Evolutionary conservation across 2,797 vertebrate genomes (phyloP), one percentile per base, ranked within the genome.

Genomic region (Balearica regulorum): DNA sequence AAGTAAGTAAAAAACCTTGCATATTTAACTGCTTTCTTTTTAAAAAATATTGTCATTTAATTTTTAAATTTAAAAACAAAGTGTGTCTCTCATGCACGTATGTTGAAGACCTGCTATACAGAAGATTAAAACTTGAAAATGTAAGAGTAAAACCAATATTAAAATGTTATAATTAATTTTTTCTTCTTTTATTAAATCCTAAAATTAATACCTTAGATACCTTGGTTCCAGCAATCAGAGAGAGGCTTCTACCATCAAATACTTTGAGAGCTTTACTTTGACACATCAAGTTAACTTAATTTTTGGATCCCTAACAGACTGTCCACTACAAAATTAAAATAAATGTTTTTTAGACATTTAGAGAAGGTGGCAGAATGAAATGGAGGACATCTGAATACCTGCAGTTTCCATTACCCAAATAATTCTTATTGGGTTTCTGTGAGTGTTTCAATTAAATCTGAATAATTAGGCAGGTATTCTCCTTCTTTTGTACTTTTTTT

Each of bases 391-490:
- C 33, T 46, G 77, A 89, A 70, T 96, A 97, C 73, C 64, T 85
- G 29, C 49, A 88, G 28, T 91, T 94, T 96, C 94, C 78, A 39
- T 95, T 87, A 94, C 19, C 11, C 22, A 93, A 49, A 70, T 88
- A 89, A 72, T 72, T 68, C 33, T 91, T 90, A 44, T 16, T 69
- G 22, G 5, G 8, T 69, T 94, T 71, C 91, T 89, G 55, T 95
- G 95, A 90, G 31, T 80, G 48, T 65, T 95, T 96, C 81, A 96
- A 96, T 96, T 94, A 95, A 95, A 93, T 88, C 64, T 85, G 51
- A 79, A 16, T 84, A 62, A 95, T 83, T 93, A 91, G 64, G 37
- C 72, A 73, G 44, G 11, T 49, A 66, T 93, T 79, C 92, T 66
- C 25, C 16, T 81, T 80, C 3, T 48, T 83, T 93, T 71, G 15